Conservation (phyloP, 2,113 vertebrate species). For the Callaeas wilsoni region DNA sequence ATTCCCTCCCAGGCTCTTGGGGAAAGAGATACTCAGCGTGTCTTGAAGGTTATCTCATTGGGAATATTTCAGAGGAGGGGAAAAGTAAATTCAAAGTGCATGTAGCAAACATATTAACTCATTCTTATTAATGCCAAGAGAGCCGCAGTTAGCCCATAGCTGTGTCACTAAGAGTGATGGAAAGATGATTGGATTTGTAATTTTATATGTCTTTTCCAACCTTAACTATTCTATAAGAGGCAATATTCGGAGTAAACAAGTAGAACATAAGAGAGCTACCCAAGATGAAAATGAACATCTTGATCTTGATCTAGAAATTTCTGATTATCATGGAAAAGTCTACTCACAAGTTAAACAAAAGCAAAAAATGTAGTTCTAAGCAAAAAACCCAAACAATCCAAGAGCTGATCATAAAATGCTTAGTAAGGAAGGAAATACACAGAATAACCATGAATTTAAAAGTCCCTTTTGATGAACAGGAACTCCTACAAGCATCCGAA, state of each 20-base stretch:
- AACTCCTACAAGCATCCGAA: not conserved
- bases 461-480: not conserved
- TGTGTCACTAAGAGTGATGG: not conserved
- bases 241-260: not conserved
- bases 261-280: not conserved
- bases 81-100: not conserved
- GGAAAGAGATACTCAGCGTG: not conserved
- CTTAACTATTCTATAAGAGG: not conserved
- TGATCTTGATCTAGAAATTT: not conserved
- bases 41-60: not conserved
- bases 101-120: not conserved
- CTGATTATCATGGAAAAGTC: not conserved
- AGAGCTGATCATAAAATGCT: not conserved
- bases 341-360: not conserved
- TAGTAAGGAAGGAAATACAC: not conserved
- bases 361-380: not conserved
- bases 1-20: not conserved
- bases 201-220: not conserved
- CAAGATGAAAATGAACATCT: not conserved
- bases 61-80: not conserved
- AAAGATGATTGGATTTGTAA: not conserved
- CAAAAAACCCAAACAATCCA: not conserved
- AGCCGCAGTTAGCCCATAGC: not conserved
- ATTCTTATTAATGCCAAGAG: not conserved
- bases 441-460: constrained; percentile 13